These are phyloP conservation scores for Tipula unca DNA, from an alignment of 2,888 invertebrate genomes.

Conservation along the genomic window DNA sequence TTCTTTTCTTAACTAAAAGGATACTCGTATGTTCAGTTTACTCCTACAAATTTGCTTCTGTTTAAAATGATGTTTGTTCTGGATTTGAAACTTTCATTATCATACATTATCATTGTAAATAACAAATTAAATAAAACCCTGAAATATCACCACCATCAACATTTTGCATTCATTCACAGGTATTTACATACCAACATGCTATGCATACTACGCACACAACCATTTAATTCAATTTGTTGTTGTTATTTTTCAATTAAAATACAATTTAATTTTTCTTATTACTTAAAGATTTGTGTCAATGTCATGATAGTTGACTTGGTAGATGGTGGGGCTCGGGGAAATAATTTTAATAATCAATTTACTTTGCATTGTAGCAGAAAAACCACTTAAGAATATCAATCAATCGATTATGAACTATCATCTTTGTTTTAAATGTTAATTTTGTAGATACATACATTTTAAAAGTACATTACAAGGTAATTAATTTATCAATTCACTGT, in stretches of 20 bases:
- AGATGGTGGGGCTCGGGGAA: not conserved
- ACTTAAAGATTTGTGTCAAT: not conserved
- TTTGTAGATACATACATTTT: not conserved
- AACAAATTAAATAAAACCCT: too few relatives aligned
- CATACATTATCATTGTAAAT: too few relatives aligned
- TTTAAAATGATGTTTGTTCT: too few relatives aligned
- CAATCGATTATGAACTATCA: not conserved
- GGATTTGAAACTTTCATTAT: too few relatives aligned
- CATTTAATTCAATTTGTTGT: not conserved
- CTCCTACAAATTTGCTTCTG: too few relatives aligned
- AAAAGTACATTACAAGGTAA: not conserved
- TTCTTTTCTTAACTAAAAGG: too few relatives aligned
- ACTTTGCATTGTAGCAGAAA: not conserved
- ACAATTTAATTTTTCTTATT: not conserved
- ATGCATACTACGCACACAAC: too few relatives aligned
- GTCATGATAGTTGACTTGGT: not conserved
- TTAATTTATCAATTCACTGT: not conserved
- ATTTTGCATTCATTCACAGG: too few relatives aligned
- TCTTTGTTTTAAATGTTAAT: not conserved
- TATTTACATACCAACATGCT: too few relatives aligned
- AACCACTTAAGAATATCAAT: not conserved
- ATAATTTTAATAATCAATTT: not conserved
- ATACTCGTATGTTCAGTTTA: too few relatives aligned
- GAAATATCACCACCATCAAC: too few relatives aligned
- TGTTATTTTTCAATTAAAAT: not conserved